phyloP scores from a whole-genome alignment of 2,113 vertebrate species.

The Steatornis caripensis region DNA sequence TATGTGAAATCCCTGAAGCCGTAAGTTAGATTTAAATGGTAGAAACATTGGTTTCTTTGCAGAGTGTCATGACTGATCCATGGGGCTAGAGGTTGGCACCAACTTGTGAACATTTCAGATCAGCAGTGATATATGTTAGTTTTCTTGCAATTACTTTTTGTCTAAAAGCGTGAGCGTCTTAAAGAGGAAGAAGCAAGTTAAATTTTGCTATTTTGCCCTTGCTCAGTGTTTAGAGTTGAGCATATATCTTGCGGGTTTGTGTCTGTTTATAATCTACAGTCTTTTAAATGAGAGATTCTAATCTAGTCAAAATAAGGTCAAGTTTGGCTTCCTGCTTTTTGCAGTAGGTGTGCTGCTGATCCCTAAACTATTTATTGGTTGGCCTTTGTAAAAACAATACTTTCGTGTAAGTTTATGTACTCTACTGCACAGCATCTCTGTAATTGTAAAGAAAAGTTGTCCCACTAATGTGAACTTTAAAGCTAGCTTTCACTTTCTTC shows the following conservation, averaged over 20 bases:
- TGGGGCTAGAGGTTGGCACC: neutral
- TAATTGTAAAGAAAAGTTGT: neutral
- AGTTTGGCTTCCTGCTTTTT: neutral
- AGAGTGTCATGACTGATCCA: neutral
- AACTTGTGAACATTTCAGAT: neutral
- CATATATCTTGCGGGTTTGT: neutral
- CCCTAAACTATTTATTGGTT: neutral
- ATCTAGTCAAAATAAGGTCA: neutral
- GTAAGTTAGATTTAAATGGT: rapidly evolving
- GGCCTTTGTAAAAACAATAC: neutral
- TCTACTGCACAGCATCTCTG: neutral
- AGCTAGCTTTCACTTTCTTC: neutral
- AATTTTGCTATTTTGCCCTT: neutral
- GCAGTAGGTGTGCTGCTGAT: neutral
- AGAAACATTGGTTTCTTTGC: too few species aligned
- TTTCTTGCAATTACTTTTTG: neutral
- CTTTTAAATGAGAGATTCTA: neutral
- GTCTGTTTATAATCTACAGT: neutral
- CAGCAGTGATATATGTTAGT: neutral
- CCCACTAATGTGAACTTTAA: neutral
- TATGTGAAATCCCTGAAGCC: neutral
- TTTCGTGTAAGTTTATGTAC: neutral
- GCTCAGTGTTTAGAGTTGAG: neutral
- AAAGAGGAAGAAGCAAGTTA: neutral
- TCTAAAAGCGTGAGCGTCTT: neutral